Base-by-base conservation (phyloP, 2,797 vertebrate species). In the Paratrypauchen microcephalus region DNA sequence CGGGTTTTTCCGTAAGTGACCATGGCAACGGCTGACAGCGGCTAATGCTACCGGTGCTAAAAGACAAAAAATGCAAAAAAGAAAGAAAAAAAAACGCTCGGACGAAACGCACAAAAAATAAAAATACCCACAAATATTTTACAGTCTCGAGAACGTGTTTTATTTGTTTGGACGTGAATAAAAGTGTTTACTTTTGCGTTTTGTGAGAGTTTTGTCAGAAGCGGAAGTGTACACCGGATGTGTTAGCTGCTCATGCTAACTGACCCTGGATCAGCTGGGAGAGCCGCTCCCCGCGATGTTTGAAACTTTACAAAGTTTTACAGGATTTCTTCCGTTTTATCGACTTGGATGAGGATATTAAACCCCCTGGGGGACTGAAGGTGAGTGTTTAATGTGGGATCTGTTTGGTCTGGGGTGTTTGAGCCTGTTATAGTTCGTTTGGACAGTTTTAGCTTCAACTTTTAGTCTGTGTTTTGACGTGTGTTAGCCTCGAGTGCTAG, bases 141-240 rank as follows among this genome's bases (percentile, higher is more conserved):
- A 0, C 4, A 3, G 23, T 9, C 9, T 13, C 2, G 3, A 12
- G 9, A 56, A 24, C 24, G 9, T 15, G 5, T 16, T 45, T 16
- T 5, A 57, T 6, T 1, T 39, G 23, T 7, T n/a, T 61, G 30
- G 0, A 36, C 19, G 18, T n/a, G 30, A 32, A 32, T 36, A 3
- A 24, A 45, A 45, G 5, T 1, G 13, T 24, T 16, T 47, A 24
- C 1, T 2, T 45, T 47, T 26, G 21, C 2, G 60, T 23, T 41
- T 45, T 62, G n/a, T 6, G 13, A 1, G n/a, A 16, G 61, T 45
- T 63, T 36, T 63, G 6, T 26, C 11, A 23, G 13, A 64, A 47
- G 41, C 62, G 62, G 62, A 64, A 48, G 62, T 64, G 13, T 26
- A 26, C 39, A 47, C 21, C 15, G 39, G 41, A 64, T 16, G 62